Conservation (phyloP, 2,797 vertebrate genomes). For the Platyrinchus mystaceus region DNA sequence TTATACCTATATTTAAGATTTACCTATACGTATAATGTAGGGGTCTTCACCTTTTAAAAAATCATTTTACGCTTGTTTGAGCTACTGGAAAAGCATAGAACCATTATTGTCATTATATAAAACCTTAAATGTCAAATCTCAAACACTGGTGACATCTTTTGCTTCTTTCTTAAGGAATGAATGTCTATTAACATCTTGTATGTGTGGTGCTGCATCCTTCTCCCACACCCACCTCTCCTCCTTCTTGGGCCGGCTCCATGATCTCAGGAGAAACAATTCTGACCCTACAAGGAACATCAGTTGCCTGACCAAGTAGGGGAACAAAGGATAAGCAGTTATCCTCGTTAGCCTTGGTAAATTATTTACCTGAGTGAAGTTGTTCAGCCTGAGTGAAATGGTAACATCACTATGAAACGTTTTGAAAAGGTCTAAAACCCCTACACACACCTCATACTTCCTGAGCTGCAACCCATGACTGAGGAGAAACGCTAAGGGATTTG, state of each 20-base stretch:
- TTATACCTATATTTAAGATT: background rate
- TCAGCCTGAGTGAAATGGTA: background rate
- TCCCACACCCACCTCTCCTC: fast-evolving
- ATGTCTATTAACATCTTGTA: background rate
- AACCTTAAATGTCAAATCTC: background rate
- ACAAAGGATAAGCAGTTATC: no score
- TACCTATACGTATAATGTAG: fast-evolving
- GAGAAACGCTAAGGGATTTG: background rate
- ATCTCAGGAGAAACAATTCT: background rate
- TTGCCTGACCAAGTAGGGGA: background rate
- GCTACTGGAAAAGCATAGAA: background rate
- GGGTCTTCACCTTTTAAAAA: background rate
- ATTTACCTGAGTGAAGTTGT: background rate
- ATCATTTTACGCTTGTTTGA: background rate
- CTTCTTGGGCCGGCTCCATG: no score
- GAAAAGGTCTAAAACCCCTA: background rate
- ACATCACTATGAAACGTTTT: background rate
- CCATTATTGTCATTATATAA: background rate
- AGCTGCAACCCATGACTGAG: background rate
- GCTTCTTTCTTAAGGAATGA: background rate
- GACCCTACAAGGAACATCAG: background rate
- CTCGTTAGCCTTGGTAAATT: background rate
- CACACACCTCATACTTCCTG: fast-evolving
- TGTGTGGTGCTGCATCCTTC: background rate
- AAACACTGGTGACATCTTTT: background rate